Base-by-base conservation (phyloP, 2,888 invertebrate genomes). In the Pseudococcus viburni region DNA sequence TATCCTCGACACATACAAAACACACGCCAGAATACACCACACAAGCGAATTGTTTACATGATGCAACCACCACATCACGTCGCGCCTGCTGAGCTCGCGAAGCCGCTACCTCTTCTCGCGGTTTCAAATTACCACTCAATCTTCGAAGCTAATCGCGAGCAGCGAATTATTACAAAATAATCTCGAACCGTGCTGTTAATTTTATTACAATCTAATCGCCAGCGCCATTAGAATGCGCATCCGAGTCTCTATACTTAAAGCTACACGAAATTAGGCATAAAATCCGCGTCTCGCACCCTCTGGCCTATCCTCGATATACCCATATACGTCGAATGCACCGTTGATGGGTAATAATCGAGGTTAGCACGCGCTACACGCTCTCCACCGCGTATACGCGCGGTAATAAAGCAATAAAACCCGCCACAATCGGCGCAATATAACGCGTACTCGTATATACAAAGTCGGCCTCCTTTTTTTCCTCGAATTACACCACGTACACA, bases 371-470 rank as follows among this genome's bases (percentile, higher is more conserved):
- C 73, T 73, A 33, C 33, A 33, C 73, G 7, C 73, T 73, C 73
- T 73, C n/a, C 73, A 15, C 26, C 26, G 15, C 73, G 26, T 12
- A 73, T 73, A 33, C 15, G 12, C 19, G 73, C 8, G 73, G 73
- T 73, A 73, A 73, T 73, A 73, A 73, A 73, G 17, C 9, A 73
- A 73, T 73, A 73, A 73, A 73, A 73, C 26, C 73, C 73, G 73
- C 33, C 73, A 59, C 59, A 73, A 26, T 26, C 73, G 73, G 73
- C 33, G 73, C n/a, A 73, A 73, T 73, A 73, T 73, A 73, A 73
- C 26, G 15, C 15, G 8, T n/a, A 59, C 4, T 59, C 59, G 59
- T 59, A n/a, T 73, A 33, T 73, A 73, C 73, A 73, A 73, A 73
- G 73, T 73, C 73, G 73, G 73, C 73, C 73, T 73, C 33, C 15